These are phyloP conservation scores for Malacoraja senta DNA, from an alignment of 2,797 vertebrate species.

Conservation along the genomic window DNA sequence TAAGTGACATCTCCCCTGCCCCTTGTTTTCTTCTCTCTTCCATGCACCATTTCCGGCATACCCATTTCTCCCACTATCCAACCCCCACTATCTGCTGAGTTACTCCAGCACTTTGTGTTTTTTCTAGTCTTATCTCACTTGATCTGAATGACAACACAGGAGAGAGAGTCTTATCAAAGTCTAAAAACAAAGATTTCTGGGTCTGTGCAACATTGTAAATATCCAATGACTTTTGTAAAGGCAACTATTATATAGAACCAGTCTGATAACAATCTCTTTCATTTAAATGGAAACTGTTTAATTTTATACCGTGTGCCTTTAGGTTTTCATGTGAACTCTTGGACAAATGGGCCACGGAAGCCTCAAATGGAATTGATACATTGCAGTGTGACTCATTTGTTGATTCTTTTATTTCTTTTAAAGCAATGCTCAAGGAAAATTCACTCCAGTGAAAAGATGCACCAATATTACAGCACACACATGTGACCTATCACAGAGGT, in stretches of 20 bases:
- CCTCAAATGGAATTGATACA: not conserved
- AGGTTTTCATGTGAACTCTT: not conserved
- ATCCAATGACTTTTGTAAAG: not conserved
- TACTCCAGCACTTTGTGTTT: too few species aligned
- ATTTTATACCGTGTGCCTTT: not conserved
- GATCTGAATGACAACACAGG: not conserved
- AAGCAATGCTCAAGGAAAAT: not conserved
- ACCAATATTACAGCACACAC: not conserved
- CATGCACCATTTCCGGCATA: too few species aligned
- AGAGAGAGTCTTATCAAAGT: not conserved
- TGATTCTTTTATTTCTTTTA: not conserved
- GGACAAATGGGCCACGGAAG: not conserved
- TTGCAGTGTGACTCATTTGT: not conserved
- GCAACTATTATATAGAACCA: not conserved
- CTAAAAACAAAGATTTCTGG: not conserved
- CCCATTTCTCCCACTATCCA: too few species aligned
- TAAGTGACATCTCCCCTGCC: too few species aligned
- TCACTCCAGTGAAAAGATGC: slow-evolving; percentile 12
- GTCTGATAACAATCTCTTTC: not conserved
- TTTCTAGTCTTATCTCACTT: not conserved
- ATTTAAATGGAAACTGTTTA: not conserved
- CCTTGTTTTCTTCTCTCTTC: too few species aligned
- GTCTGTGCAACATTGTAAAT: not conserved
- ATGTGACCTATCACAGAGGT: slow-evolving; percentile 9
- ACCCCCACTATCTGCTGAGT: too few species aligned